Evolutionary conservation across 2,888 invertebrate genomes (phyloP), one percentile per base, ranked within the genome.

Genomic region (Leptogaster cylindrica): DNA sequence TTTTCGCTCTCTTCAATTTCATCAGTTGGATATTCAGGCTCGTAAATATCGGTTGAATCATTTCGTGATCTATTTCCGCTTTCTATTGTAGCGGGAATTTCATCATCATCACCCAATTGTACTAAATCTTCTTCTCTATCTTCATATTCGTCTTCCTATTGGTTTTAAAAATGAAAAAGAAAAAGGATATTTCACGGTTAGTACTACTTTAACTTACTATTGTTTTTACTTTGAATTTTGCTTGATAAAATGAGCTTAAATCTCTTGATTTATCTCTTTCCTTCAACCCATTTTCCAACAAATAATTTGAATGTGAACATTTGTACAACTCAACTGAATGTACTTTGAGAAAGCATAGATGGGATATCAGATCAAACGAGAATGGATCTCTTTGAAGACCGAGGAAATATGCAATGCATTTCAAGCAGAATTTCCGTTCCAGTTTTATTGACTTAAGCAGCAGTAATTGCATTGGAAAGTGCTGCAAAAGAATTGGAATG

Each of bases 181-280:
- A 74, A 84, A 81, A 74, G 81, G 82, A 73, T 84, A 81, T 75
- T 82, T 83, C 73, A 84, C 83, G 73, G 84, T 79, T 85, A 83
- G 63, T 84, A 83, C 68, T 71, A 72, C 67, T 68, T 68, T 70
- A 70, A 58, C 81, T 77, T 72, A 81, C 36, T 36, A 23, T 23
- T 44, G 33, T 61, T 44, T 27, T 61, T 61, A 18, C 44, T 41
- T 61, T 25, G 27, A 44, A 25, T 48, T 61, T 61, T 61, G 41
- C 44, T 44, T 61, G 41, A 44, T 61, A 23, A 25, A 44, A 16
- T 44, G 18, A 16, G 41, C 44, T 61, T 28, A 14, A 44, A n/a
- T n/a, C n/a, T n/a, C n/a, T n/a, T n/a, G n/a, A n/a, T n/a, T n/a
- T n/a, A n/a, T n/a, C n/a, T n/a, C n/a, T n/a, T n/a, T n/a, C n/a